Evolutionary conservation across 2,797 vertebrate species (phyloP).

Genomic region (Manis pentadactyla): DNA sequence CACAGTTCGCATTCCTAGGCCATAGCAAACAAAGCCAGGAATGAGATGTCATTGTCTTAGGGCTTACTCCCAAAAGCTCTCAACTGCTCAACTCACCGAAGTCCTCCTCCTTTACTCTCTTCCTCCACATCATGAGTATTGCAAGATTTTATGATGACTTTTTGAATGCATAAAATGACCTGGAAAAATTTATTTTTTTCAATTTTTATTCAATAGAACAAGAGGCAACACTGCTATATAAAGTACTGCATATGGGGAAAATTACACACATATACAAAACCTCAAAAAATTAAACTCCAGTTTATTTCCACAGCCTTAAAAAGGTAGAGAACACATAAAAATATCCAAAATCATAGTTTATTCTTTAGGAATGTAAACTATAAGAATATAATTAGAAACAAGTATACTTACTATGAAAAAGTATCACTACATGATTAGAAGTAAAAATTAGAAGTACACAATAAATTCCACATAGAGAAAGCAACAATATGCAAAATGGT

Average conservation of each 20-base stretch:
- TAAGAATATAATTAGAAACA: constrained; percentile 72
- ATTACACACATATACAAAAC: constrained; percentile 76
- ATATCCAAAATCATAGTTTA: constrained; percentile 70
- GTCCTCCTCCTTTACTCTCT: constrained; percentile 46
- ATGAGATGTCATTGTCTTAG: not conserved
- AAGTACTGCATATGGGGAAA: constrained; percentile 65
- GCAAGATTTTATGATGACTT: constrained; percentile 37
- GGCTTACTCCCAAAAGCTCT: not conserved
- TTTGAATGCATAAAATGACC: constrained; percentile 72
- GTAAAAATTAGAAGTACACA: constrained; percentile 35
- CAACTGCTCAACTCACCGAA: constrained; percentile 22
- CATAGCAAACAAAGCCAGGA: not conserved
- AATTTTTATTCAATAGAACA: constrained; percentile 73
- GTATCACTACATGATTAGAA: constrained; percentile 64
- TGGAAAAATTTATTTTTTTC: constrained; percentile 70
- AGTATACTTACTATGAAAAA: constrained; percentile 79
- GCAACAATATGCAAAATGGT: constrained; percentile 44
- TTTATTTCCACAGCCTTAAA: constrained; percentile 83
- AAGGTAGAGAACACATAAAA: constrained; percentile 75
- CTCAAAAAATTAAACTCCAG: constrained; percentile 76
- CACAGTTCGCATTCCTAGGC: not conserved
- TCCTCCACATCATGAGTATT: not conserved
- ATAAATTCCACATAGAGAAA: constrained; percentile 54
- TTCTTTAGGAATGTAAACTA: constrained; percentile 84
- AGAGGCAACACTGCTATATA: constrained; percentile 17